Conservation (phyloP, 2,797 vertebrate species). For the Meriones psammophilus region DNA sequence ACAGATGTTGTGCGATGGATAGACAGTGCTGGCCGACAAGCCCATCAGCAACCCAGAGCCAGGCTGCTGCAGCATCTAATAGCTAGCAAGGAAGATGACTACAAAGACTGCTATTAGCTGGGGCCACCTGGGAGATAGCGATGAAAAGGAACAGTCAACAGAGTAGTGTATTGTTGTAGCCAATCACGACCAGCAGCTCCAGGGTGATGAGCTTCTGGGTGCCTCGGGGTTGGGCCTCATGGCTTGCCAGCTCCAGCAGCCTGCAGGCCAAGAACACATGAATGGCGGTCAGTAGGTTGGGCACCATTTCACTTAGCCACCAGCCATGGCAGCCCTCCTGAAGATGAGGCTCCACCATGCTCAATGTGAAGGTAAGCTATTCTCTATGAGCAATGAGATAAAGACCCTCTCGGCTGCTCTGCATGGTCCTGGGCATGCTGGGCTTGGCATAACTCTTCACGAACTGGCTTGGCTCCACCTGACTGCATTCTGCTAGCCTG, state of each 20-base stretch:
- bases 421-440: background rate
- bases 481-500: background rate
- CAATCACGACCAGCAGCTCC: constrained; percentile 72
- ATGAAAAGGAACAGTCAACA: constrained; percentile 86
- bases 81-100: background rate
- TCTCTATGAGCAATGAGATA: no score
- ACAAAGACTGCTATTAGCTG: accelerated
- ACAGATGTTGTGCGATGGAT: background rate
- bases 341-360: no score
- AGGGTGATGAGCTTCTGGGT: constrained; percentile 90
- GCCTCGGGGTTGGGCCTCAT: constrained; percentile 77
- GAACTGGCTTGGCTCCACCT: background rate
- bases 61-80: background rate
- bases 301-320: no score
- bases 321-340: no score
- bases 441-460: background rate
- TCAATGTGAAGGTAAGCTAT: no score
- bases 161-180: constrained; percentile 88
- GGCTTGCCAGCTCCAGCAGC: constrained; percentile 46
- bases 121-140: constrained; percentile 86
- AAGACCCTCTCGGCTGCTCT: no score
- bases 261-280: constrained; percentile 46
- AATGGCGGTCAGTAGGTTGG: no score
- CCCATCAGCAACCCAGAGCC: background rate
- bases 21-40: background rate